Conservation (phyloP, 1,140 invertebrate species). For the Drosophila mayri region DNA sequence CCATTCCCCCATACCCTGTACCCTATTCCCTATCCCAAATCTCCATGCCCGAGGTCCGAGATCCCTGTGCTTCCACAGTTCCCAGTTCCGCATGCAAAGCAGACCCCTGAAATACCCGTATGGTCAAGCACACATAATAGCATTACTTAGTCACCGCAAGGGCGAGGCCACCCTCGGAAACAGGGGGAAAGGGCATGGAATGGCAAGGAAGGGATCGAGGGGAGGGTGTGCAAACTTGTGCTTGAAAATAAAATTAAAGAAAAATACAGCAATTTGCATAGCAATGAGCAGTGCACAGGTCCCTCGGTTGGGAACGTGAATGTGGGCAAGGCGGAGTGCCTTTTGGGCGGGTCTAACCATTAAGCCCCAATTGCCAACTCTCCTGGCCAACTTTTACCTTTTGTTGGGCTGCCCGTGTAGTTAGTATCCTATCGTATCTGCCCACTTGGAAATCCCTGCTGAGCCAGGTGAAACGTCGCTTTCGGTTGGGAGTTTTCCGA, state of each 20-base stretch:
- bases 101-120: conserved; percentile 24
- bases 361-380: conserved; percentile 54
- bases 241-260: conserved; percentile 76
- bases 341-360: conserved; percentile 42
- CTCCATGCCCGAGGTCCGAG: no score
- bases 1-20: conserved; percentile 26
- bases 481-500: conserved; percentile 20
- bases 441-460: conserved; percentile 25
- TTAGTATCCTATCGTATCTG: not conserved
- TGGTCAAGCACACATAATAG: conserved; percentile 57
- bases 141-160: conserved; percentile 40
- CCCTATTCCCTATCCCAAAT: no score
- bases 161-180: conserved; percentile 19
- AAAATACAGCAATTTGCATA: conserved; percentile 80
- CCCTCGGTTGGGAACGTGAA: not conserved
- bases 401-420: conserved; percentile 5
- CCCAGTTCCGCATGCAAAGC: conserved; percentile 23
- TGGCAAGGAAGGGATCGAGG: not conserved
- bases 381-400: conserved; percentile 56
- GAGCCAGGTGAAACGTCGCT: conserved; percentile 3
- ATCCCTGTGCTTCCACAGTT: not conserved
- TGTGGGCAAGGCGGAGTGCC: not conserved
- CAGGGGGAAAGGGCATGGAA: not conserved
- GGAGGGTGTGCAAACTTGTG: conserved; percentile 19
- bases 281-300: conserved; percentile 55